Evolutionary conservation across 2,888 invertebrate species (phyloP).

Genomic region (Cabera pusaria): DNA sequence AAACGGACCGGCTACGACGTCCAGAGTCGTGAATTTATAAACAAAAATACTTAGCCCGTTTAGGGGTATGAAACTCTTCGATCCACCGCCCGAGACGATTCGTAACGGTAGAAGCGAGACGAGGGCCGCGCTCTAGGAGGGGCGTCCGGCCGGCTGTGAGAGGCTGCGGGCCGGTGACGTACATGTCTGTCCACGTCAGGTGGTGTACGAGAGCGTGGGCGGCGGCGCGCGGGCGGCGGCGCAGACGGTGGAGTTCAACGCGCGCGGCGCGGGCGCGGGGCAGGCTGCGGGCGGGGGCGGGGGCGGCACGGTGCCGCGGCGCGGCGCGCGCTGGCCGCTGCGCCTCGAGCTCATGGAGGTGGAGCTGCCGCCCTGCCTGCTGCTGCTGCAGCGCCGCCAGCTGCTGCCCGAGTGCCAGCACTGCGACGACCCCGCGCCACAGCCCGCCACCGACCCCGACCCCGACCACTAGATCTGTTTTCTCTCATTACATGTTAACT

Average conservation of each 20-base stretch:
- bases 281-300: conserved; percentile 33
- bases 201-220: conserved; percentile 3
- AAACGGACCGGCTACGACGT: no score
- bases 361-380: conserved; percentile 47
- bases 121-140: no score
- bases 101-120: no score
- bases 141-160: no score
- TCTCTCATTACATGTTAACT: no score
- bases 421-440: conserved; percentile 26
- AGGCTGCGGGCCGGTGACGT: no score
- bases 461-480: no score
- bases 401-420: conserved; percentile 52
- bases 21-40: no score
- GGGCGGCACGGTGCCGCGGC: conserved; percentile 38
- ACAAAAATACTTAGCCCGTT: no score
- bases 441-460: conserved; percentile 82
- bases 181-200: conserved; percentile 1
- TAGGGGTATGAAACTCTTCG: no score
- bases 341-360: conserved; percentile 17
- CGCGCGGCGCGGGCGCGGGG: conserved; percentile 27
- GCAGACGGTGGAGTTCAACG: conserved; percentile 25
- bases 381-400: conserved; percentile 45
- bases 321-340: conserved; percentile 46
- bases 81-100: no score
- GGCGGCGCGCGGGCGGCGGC: conserved; percentile 29